These are phyloP conservation scores for Xestia c-nigrum DNA, from an alignment of 2,888 invertebrate genomes.

Conservation along the genomic window DNA sequence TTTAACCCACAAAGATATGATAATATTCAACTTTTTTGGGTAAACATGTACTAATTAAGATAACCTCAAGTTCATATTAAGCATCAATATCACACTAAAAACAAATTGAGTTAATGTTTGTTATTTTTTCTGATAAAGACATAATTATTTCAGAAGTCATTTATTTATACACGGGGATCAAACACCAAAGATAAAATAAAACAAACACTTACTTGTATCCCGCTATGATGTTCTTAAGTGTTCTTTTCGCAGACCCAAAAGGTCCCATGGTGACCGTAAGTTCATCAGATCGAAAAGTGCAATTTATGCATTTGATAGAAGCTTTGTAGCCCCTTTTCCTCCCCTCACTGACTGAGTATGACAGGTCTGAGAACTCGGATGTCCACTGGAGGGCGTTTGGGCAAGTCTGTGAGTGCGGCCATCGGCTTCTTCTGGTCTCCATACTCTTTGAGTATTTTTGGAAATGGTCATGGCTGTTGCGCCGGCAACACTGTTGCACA, in stretches of 20 bases:
- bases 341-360: conserved; percentile 97
- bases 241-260: conserved; percentile 94
- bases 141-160: background rate
- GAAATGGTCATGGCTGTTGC: conserved; percentile 89
- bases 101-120: background rate
- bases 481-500: conserved; percentile 92
- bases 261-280: conserved; percentile 99
- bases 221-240: conserved; percentile 96
- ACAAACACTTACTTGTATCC: conserved; percentile 94
- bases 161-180: background rate
- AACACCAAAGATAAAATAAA: background rate
- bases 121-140: background rate
- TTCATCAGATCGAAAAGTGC: conserved; percentile 97
- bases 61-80: conserved; percentile 18
- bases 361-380: conserved; percentile 96
- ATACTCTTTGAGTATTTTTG: conserved; percentile 94
- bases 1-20: background rate
- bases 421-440: conserved; percentile 94
- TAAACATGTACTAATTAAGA: conserved; percentile 2
- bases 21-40: background rate
- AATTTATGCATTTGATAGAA: conserved; percentile 96
- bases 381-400: conserved; percentile 96
- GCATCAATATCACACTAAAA: conserved; percentile 24
- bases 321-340: conserved; percentile 95
- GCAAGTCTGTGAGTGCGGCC: conserved; percentile 94